A percentile compares a stretch with the other conserved stretches of the same genome.
phyloP scores from a whole-genome alignment of 2,888 invertebrate species.

The Oscheius sp. region DNA sequence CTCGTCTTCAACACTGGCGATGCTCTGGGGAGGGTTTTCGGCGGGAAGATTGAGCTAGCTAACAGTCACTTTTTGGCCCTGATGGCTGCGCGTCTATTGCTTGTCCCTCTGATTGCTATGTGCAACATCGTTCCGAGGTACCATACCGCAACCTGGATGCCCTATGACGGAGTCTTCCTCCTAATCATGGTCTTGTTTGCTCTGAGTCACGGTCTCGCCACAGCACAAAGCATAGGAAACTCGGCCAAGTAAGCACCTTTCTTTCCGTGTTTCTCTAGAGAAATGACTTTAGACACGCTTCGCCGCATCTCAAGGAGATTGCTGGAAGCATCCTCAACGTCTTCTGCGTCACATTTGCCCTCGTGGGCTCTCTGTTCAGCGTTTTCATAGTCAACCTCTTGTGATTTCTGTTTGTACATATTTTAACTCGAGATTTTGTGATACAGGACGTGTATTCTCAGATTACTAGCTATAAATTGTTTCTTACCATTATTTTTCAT shows the following conservation, averaged over 20 bases:
- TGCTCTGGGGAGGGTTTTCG: conserved; percentile 48
- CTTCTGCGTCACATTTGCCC: conserved; percentile 48
- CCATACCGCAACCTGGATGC: conserved; percentile 50
- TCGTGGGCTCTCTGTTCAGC: conserved; percentile 46
- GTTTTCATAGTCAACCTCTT: conserved; percentile 45
- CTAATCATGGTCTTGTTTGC: conserved; percentile 51
- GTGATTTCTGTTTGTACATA: too few relatives aligned
- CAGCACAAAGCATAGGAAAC: conserved; percentile 49
- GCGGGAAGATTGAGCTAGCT: conserved; percentile 39
- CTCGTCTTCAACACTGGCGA: conserved; percentile 59
- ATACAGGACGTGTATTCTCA: too few relatives aligned
- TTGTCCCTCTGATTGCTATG: conserved; percentile 52
- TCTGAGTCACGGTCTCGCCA: conserved; percentile 54
- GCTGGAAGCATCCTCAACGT: conserved; percentile 46
- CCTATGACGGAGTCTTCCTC: conserved; percentile 58
- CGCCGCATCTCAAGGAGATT: conserved; percentile 30
- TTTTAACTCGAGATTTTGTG: too few relatives aligned
- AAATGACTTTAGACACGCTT: conserved; percentile 17
- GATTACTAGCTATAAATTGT: too few relatives aligned
- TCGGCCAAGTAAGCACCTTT: conserved; percentile 43
- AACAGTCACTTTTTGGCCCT: conserved; percentile 4
- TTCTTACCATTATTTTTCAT: too few relatives aligned
- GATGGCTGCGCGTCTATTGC: conserved; percentile 31
- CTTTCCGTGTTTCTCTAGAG: background rate
- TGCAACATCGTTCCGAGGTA: conserved; percentile 56